Base-by-base conservation (phyloP, 2,113 vertebrate genomes). In the Holacanthus passer region DNA sequence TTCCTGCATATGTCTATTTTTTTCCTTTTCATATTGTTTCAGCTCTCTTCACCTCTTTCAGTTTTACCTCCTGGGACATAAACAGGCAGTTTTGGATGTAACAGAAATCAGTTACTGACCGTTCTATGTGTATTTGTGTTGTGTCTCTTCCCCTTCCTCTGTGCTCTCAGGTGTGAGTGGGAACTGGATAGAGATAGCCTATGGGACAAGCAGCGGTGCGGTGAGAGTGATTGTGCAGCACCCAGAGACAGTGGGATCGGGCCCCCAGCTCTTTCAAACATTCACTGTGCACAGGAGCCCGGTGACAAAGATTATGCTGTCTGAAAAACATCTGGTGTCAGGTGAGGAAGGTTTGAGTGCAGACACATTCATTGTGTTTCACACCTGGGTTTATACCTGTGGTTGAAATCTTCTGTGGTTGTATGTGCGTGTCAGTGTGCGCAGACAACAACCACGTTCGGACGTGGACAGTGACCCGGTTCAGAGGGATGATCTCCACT, bases 111-210 rank as follows among this genome's bases (percentile, higher is more conserved):
- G 35, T 59, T 4, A 48, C 35, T 75, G 19, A 31, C 31, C 0
- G 14, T 20, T 47, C 29, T 31, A 53, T n/a, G n/a, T n/a, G n/a
- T n/a, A n/a, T n/a, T n/a, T n/a, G n/a, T n/a, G n/a, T n/a, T n/a
- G n/a, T n/a, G n/a, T n/a, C n/a, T n/a, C n/a, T n/a, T n/a, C n/a
- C n/a, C n/a, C n/a, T n/a, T 45, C 17, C 14, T 48, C 32, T 27
- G 12, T 83, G 37, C n/a, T 35, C 29, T 53, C 64, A 99, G 98
- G 98, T 92, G 97, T 98, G 92, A 99, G 98, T 50, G 98, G 98
- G 48, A 99, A 99, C 88, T 99, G 98, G 98, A 98, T 99, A 55
- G 98, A 99, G 94, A 99, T 99, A 8, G 97, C 98, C 3, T 99
- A 99, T 0, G 98, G 98, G 43, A 99, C 98, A 3, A 99, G 98